Evolutionary conservation across 53 echinoderm and acorn worm genomes (phyloP), one percentile per base, ranked within the genome.

Genomic region (Antedon mediterranea): DNA sequence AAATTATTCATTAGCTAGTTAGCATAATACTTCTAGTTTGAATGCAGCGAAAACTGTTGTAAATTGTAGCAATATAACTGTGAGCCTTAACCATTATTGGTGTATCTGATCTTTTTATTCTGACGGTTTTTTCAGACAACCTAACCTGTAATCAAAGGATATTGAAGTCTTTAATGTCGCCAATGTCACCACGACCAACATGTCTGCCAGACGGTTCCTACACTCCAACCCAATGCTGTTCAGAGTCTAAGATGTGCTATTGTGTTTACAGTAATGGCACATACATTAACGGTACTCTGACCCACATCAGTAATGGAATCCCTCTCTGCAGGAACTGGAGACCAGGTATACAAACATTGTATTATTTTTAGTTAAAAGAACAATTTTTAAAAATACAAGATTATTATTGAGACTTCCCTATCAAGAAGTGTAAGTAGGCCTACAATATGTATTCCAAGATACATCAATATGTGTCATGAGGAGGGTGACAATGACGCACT

Each of bases 261-360:
- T 87, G 87, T 37, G 83, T 87, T 9, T 74, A 75, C 79, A 32
- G 43, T 23, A 44, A 80, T 31, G 87, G 87, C 4, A 72, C 79
- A 1, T 83, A 79, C 31, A 77, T 87, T 31, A 76, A 79, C 0
- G 84, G 81, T 14, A 83, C 87, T 26, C 15, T 79, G 30, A 57
- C 75, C 27, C 87, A 87, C 34, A 79, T 87, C 73, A 71, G 76
- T 31, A 72, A 84, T 30, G 83, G 83, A 30, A 80, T 71, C 0
- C 87, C 83, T 11, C 71, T 75, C 32, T 87, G 87, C 30, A 33
- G 77, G 74, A 34, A 42, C 31, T 43, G 34, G 32, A 76, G 73
- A 80, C 57, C 57, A 57, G 57, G 57, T 57, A 18, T 18, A 57
- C 13, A 18, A 11, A 11, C 23, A 57, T 57, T 8, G 9, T 18